These are phyloP conservation scores for Glaucopsyche alexis DNA, from an alignment of 2,888 invertebrate species.

Conservation along the genomic window DNA sequence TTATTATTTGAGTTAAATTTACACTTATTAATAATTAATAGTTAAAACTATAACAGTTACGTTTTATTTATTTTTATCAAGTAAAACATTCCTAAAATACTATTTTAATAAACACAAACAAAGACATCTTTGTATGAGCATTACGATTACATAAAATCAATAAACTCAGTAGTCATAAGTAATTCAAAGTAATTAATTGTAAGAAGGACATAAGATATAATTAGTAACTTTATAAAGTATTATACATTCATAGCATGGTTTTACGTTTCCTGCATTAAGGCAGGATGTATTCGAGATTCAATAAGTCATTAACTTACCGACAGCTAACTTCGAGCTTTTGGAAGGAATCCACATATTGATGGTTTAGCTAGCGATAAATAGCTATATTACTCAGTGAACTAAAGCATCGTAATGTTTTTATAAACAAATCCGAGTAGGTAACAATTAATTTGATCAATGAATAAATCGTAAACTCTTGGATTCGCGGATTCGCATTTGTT, in stretches of 20 bases:
- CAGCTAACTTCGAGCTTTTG: constrained; percentile 86
- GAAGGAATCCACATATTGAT: constrained; percentile 85
- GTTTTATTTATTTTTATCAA: neutral
- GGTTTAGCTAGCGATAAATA: constrained; percentile 28
- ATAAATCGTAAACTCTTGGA: neutral
- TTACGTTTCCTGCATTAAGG: constrained; percentile 62
- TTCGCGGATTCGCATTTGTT: constrained; percentile 1
- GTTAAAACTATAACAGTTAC: neutral
- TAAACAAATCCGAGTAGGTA: constrained; percentile 16
- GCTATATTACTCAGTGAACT: constrained; percentile 31
- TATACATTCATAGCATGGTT: constrained; percentile 70
- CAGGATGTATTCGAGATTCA: constrained; percentile 56
- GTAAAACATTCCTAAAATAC: neutral
- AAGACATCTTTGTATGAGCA: neutral
- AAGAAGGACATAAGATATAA: constrained; percentile 18
- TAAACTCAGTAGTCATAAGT: neutral
- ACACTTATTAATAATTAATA: neutral
- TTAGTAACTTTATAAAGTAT: constrained; percentile 46
- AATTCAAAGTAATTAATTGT: neutral
- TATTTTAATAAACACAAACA: neutral
- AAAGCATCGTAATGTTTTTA: constrained; percentile 36
- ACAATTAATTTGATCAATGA: neutral
- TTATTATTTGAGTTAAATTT: neutral
- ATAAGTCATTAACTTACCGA: constrained; percentile 82
- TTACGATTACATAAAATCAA: constrained; percentile 2